Evolutionary conservation across 2,797 vertebrate species (phyloP).

Genomic region (Phyllotis vaccarum): DNA sequence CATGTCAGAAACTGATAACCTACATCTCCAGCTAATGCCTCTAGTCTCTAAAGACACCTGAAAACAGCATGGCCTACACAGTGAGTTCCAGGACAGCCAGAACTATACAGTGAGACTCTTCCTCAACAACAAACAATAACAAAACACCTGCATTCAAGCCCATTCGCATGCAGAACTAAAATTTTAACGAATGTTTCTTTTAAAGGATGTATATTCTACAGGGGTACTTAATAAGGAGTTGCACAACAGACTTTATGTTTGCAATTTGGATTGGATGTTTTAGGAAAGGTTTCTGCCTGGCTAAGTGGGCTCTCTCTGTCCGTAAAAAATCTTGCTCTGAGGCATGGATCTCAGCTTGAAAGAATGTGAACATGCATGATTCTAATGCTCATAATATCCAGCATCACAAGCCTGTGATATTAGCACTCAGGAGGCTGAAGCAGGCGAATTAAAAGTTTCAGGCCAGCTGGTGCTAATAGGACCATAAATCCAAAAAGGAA

Average conservation of each 20-base stretch:
- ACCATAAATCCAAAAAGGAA: not conserved
- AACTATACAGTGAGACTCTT: not conserved
- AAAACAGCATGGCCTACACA: not conserved
- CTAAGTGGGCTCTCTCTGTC: not conserved
- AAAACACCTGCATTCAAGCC: not conserved
- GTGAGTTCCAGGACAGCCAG: not conserved
- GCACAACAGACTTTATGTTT: conserved; percentile 23
- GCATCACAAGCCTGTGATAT: not conserved
- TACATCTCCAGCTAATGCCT: not conserved
- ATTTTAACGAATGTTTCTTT: not conserved
- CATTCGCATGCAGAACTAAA: not conserved
- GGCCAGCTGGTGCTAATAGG: not conserved
- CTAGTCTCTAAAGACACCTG: not conserved
- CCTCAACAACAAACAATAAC: not conserved
- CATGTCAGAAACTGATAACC: not conserved
- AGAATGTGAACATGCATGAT: conserved; percentile 44
- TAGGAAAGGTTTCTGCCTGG: conserved; percentile 53
- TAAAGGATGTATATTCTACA: not conserved
- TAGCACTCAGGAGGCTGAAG: not conserved
- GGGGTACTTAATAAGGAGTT: conserved; percentile 28
- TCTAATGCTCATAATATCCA: not conserved
- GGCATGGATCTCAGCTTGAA: conserved; percentile 31
- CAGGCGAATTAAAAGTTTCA: not conserved
- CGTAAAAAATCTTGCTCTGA: conserved; percentile 56
- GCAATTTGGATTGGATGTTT: conserved; percentile 43